Conservation (phyloP, 2,113 vertebrate genomes). For the Eulacestoma nigropectus region DNA sequence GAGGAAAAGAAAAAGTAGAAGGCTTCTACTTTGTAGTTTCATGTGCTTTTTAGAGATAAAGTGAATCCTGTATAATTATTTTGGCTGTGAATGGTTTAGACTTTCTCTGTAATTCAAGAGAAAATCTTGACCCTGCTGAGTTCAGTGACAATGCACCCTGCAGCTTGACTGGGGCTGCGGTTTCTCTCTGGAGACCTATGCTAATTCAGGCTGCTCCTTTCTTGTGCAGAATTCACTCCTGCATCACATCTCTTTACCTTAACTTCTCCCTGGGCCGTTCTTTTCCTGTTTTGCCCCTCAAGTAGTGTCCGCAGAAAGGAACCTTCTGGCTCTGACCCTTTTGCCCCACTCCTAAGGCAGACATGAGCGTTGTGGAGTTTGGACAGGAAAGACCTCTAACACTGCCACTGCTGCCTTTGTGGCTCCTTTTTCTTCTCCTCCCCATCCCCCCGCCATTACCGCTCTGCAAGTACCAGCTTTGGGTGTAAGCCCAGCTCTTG, state of each 20-base stretch:
- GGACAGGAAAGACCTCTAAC: not conserved
- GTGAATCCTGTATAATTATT: not conserved
- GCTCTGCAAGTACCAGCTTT: not conserved
- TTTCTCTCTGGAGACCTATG: not conserved
- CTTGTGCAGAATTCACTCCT: not conserved
- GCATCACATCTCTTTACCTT: not conserved
- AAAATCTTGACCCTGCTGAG: not conserved
- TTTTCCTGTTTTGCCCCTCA: not conserved
- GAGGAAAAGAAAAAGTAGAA: not conserved
- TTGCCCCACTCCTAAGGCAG: not conserved
- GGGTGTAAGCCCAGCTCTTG: slow-evolving; percentile 53
- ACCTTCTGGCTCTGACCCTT: not conserved
- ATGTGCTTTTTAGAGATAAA: not conserved
- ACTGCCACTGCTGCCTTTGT: not conserved
- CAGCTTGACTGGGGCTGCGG: not conserved
- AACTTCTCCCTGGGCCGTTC: not conserved
- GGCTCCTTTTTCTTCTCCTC: not conserved
- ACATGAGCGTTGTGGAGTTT: not conserved
- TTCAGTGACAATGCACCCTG: not conserved
- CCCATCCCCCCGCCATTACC: slow-evolving; percentile 14
- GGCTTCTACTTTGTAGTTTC: not conserved
- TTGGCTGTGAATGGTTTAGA: not conserved
- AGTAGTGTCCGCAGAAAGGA: not conserved
- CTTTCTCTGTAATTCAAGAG: not conserved
- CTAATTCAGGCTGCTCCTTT: not conserved